Evolutionary conservation across 2,888 invertebrate genomes (phyloP).

Genomic region (Hoplodrina blanda): DNA sequence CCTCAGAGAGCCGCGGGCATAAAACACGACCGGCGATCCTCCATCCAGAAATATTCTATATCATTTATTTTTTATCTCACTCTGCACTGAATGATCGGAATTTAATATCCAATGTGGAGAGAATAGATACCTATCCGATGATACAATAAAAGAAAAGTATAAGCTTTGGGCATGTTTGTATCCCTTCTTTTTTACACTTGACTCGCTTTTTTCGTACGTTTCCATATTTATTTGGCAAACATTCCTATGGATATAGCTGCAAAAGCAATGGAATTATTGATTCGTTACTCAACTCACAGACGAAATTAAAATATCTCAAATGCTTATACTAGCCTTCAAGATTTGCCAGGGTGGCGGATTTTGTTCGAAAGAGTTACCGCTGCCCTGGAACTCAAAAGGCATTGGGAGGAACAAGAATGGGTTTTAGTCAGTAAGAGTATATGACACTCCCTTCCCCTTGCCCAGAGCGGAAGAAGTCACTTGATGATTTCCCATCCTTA

Average conservation of each 20-base stretch:
- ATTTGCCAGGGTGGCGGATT: no score
- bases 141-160: conserved; percentile 52
- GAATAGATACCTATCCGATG: conserved; percentile 48
- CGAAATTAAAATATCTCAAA: no score
- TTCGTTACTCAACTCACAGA: neutral
- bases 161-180: conserved; percentile 23
- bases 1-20: conserved; percentile 20
- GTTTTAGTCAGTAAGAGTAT: no score
- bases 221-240: conserved; percentile 28
- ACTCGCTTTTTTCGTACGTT: neutral
- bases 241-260: neutral
- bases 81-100: conserved; percentile 56
- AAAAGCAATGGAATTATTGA: neutral
- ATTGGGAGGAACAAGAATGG: no score
- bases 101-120: conserved; percentile 58
- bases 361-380: no score
- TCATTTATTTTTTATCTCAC: conserved; percentile 53
- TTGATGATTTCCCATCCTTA: no score
- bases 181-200: conserved; percentile 18
- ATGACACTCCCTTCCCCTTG: no score
- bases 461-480: no score
- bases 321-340: no score
- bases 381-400: no score
- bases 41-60: conserved; percentile 49
- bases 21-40: conserved; percentile 36